These are phyloP conservation scores for Achlya flavicornis DNA, from an alignment of 2,888 invertebrate species.

Conservation along the genomic window DNA sequence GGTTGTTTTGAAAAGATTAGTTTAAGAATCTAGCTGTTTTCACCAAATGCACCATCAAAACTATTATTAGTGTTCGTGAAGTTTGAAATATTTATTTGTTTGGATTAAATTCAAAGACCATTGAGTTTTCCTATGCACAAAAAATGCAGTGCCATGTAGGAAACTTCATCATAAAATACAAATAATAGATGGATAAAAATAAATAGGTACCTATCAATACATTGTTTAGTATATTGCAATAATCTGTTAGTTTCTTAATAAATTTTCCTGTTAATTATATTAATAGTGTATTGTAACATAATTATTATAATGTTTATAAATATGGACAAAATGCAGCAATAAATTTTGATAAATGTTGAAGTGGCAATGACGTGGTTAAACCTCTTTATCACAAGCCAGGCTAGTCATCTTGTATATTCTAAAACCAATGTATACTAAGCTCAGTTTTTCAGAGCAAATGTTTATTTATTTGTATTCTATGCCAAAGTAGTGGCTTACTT, in stretches of 20 bases:
- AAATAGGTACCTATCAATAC: not conserved
- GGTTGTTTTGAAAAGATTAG: too few relatives aligned
- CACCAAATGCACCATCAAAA: too few relatives aligned
- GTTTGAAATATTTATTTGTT: not conserved
- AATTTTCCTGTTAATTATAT: constrained; percentile 1
- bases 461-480: too few relatives aligned
- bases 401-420: not conserved
- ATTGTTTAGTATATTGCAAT: not conserved
- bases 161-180: not conserved
- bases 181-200: not conserved
- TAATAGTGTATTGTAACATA: not conserved
- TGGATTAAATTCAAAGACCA: not conserved
- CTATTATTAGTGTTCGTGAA: too few relatives aligned
- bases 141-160: not conserved
- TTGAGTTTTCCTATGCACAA: not conserved
- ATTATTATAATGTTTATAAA: not conserved
- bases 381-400: not conserved
- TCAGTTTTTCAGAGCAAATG: too few relatives aligned
- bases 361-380: not conserved
- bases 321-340: not conserved
- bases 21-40: too few relatives aligned
- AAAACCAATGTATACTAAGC: not conserved
- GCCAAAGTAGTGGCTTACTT: too few relatives aligned
- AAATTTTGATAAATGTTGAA: not conserved
- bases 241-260: not conserved